These are phyloP conservation scores for Eufriesea mexicana DNA, from an alignment of 1,140 invertebrate genomes.

Conservation along the genomic window DNA sequence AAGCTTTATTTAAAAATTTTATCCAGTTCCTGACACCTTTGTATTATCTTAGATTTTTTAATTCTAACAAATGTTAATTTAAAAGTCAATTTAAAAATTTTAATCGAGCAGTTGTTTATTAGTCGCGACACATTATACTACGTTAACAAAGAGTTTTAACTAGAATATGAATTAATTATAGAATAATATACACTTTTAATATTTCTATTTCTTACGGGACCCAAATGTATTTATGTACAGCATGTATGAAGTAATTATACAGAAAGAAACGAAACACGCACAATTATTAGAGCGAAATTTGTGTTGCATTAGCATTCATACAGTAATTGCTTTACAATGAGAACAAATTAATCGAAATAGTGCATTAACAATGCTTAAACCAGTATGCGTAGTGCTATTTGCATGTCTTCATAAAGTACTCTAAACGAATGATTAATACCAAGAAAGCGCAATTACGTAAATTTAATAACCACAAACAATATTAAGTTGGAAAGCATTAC, in stretches of 20 bases:
- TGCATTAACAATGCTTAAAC: constrained; percentile 24
- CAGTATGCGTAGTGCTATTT: constrained; percentile 13
- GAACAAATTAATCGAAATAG: constrained; percentile 6
- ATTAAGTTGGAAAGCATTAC: constrained; percentile 42
- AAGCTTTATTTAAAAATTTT: neutral
- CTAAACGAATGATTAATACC: constrained; percentile 15
- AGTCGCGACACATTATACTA: neutral
- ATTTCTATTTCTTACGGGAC: constrained; percentile 20
- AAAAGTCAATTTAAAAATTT: neutral
- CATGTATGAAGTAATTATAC: constrained; percentile 46
- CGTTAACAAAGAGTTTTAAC: neutral
- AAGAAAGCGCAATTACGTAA: constrained; percentile 30
- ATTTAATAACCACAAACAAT: constrained; percentile 28
- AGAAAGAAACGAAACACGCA: constrained; percentile 37
- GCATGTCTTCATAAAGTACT: neutral
- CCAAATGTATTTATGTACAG: constrained; percentile 74
- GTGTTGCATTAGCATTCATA: constrained; percentile 9
- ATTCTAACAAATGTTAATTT: constrained; percentile 7
- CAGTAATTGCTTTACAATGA: neutral
- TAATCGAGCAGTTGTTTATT: constrained; percentile 13
- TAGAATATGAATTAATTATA: neutral
- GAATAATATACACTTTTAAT: neutral
- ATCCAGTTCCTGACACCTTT: neutral
- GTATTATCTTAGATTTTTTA: neutral
- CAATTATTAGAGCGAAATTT: neutral